Conservation (phyloP, 2,113 vertebrate genomes). For the Strix aluco region DNA sequence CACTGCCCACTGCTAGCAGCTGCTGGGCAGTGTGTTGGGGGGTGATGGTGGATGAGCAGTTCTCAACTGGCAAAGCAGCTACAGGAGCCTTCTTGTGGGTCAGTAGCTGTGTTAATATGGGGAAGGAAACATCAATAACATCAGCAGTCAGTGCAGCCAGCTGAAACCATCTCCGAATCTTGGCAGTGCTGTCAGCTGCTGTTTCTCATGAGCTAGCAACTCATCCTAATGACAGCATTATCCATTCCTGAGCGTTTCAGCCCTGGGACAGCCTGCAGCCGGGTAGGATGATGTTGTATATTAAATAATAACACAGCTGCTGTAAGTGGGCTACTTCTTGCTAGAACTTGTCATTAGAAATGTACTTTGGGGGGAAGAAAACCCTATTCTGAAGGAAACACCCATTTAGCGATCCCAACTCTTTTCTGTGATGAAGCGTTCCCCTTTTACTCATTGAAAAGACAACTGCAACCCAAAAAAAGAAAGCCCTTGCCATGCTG, state of each 20-base stretch:
- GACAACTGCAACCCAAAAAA: background rate
- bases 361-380: background rate
- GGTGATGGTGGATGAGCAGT: background rate
- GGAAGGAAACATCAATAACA: background rate
- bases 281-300: background rate
- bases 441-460: background rate
- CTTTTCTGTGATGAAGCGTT: background rate
- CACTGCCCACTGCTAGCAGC: background rate
- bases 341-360: constrained; percentile 15
- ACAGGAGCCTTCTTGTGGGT: background rate
- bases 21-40: rapidly evolving
- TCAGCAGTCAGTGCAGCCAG: background rate
- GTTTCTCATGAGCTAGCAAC: background rate
- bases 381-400: background rate
- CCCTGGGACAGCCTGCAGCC: background rate
- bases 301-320: constrained; percentile 29
- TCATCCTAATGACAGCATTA: background rate
- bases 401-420: background rate
- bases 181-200: background rate
- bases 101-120: background rate
- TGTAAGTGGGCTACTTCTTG: background rate
- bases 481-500: background rate
- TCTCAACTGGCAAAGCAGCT: background rate
- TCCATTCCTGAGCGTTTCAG: background rate
- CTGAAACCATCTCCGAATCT: background rate